phyloP scores from a whole-genome alignment of 92 coral and sea anemone genomes.

The Palythoa grandiflora region DNA sequence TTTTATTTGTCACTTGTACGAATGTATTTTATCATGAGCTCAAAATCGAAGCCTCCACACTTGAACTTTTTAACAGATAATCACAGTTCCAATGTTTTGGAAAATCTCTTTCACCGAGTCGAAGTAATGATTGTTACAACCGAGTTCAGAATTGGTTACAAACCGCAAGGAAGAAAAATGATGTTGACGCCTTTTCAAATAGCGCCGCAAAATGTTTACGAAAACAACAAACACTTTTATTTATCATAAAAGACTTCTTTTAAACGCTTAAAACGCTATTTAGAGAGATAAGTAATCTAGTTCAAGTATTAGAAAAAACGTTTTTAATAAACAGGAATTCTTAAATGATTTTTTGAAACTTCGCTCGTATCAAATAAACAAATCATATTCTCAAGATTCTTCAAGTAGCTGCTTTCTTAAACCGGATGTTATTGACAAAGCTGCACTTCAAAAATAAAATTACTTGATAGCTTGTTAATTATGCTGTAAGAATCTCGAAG shows the following conservation, averaged over 20 bases:
- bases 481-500: conserved; percentile 82
- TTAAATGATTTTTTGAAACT: background rate
- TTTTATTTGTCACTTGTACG: conserved; percentile 27
- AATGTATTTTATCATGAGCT: background rate
- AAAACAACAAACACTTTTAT: conserved; percentile 18
- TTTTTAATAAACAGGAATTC: background rate
- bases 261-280: background rate
- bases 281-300: conserved; percentile 7
- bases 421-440: conserved; percentile 79
- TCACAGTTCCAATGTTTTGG: background rate
- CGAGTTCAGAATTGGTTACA: conserved; percentile 14
- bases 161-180: conserved; percentile 33
- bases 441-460: conserved; percentile 67
- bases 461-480: conserved; percentile 77
- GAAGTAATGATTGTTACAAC: conserved; percentile 37
- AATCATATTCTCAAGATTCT: conserved; percentile 31
- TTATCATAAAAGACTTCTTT: conserved; percentile 16
- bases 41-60: background rate
- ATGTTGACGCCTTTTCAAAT: conserved; percentile 21
- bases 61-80: conserved; percentile 2
- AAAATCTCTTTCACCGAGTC: conserved; percentile 19
- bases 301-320: background rate
- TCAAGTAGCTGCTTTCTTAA: conserved; percentile 58
- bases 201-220: conserved; percentile 31
- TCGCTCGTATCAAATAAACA: conserved; percentile 8